A percentile compares a stretch with the other conserved stretches of the same genome.
Conservation (phyloP, 53 echinoderm and acorn worm species). For the Glandiceps talaboti region DNA sequence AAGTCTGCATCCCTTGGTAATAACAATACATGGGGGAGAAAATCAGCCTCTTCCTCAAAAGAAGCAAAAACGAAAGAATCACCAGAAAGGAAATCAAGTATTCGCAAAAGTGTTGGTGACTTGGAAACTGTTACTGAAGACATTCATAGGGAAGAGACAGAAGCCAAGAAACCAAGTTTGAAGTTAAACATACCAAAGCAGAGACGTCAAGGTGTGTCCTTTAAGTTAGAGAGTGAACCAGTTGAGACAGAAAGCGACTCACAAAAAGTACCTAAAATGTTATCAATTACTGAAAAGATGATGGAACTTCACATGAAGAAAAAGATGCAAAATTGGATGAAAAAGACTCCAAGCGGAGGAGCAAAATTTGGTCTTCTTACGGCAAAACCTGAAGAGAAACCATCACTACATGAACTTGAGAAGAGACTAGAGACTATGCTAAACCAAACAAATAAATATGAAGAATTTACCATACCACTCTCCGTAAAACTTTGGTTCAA, state of each 20-base stretch:
- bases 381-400: background rate
- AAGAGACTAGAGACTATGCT: background rate
- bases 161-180: background rate
- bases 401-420: background rate
- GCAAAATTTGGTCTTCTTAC: too few species aligned
- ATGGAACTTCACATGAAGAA: slow-evolving; percentile 54
- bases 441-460: background rate
- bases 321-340: slow-evolving; percentile 1
- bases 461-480: background rate
- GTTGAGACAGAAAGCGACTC: slow-evolving; percentile 7
- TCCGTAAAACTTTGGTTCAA: background rate
- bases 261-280: slow-evolving; percentile 35
- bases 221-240: background rate
- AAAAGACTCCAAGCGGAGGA: background rate
- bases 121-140: background rate
- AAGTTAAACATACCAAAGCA: background rate
- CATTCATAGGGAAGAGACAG: background rate
- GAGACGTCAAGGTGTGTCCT: background rate
- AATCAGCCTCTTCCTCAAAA: background rate
- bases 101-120: background rate
- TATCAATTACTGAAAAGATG: slow-evolving; percentile 71
- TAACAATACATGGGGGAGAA: background rate
- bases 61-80: too few species aligned
- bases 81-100: too few species aligned
- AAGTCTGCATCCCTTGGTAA: background rate